Conservation (phyloP, 2,797 vertebrate genomes). For the Rhinella marina region DNA sequence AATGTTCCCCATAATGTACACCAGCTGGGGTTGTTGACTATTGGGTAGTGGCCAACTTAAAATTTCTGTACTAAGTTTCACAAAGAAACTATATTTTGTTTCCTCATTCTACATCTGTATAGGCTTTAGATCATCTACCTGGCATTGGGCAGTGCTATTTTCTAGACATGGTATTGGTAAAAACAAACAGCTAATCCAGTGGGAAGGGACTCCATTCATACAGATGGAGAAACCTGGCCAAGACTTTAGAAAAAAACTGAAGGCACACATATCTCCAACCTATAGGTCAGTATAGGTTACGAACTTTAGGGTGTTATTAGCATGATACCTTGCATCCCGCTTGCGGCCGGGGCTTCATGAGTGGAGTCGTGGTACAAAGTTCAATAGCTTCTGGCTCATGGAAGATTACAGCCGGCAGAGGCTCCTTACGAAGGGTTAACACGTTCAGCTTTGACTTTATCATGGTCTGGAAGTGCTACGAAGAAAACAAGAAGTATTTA, state of each 20-base stretch:
- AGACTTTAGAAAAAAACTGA: neutral
- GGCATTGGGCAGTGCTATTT: neutral
- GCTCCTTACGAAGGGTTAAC: constrained; percentile 95
- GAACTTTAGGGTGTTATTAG: neutral
- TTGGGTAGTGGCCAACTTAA: neutral
- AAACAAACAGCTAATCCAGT: neutral
- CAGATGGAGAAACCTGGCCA: neutral
- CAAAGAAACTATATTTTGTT: neutral
- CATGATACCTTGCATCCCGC: constrained; percentile 90
- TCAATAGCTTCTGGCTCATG: constrained; percentile 97
- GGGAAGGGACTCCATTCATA: neutral
- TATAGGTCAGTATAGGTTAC: neutral
- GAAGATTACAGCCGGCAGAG: constrained; percentile 95
- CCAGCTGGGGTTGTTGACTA: neutral
- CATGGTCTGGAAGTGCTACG: constrained; percentile 99
- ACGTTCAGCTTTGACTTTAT: constrained; percentile 98
- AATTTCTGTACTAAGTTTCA: neutral
- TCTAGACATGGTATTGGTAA: neutral
- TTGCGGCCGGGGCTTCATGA: constrained; percentile 85
- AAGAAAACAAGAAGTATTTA: constrained; percentile 52
- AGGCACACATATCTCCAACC: neutral
- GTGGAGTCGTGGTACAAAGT: constrained; percentile 91
- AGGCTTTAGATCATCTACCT: neutral
- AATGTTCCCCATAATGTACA: neutral
- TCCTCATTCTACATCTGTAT: neutral